Percentiles rank a stretch among this genome's conserved stretches.
Conservation (phyloP, 1,140 invertebrate species). For the Nylanderia fulva region DNA sequence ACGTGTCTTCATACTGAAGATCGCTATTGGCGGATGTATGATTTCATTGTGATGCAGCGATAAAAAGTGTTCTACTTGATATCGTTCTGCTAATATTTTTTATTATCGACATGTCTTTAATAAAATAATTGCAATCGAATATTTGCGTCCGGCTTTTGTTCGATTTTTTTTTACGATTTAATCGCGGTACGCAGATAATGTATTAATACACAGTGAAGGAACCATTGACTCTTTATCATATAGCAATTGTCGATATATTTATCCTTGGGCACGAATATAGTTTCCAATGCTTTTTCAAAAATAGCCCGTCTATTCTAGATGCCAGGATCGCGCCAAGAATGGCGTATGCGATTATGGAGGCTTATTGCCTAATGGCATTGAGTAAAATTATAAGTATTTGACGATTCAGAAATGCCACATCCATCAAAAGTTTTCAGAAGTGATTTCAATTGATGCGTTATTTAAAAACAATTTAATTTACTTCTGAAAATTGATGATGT, state of each 20-base stretch:
- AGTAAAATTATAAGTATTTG: conserved; percentile 30
- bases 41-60: not conserved
- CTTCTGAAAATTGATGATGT: not conserved
- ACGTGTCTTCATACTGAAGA: conserved; percentile 39
- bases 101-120: conserved; percentile 1
- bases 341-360: not conserved
- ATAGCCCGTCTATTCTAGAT: conserved; percentile 41
- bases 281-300: conserved; percentile 17
- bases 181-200: not conserved
- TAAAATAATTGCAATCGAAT: not conserved
- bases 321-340: conserved; percentile 25
- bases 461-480: not conserved
- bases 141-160: not conserved
- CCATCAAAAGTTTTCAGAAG: not conserved
- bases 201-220: not conserved
- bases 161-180: not conserved
- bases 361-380: not conserved
- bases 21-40: not conserved
- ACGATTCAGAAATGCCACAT: not conserved
- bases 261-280: conserved; percentile 12
- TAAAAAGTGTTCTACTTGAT: not conserved
- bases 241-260: conserved; percentile 44
- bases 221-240: conserved; percentile 45
- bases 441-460: not conserved
- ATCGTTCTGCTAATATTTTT: not conserved